phyloP scores from a whole-genome alignment of 53 echinoderm and acorn worm genomes.

The Temnopleurus reevesii region DNA sequence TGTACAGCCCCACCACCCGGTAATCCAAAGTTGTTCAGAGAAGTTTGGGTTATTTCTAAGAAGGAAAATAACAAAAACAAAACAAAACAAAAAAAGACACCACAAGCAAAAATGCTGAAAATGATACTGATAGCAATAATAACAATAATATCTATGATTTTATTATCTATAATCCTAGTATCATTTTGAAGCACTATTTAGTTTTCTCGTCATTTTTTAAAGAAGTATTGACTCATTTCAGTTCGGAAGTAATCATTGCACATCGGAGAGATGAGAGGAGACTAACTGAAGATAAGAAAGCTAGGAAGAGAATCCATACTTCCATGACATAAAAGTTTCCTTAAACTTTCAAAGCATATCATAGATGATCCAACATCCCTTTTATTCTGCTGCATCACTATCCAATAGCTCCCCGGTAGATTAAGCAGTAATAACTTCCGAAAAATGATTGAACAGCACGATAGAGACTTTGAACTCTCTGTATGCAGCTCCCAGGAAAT shows the following conservation, averaged over 20 bases:
- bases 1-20: too few relatives aligned
- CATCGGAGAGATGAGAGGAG: background rate
- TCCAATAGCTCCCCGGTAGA: background rate
- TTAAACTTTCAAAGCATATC: background rate
- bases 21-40: too few relatives aligned
- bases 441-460: background rate
- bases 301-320: constrained; percentile 7
- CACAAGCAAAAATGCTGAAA: too few relatives aligned
- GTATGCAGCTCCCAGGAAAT: background rate
- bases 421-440: constrained; percentile 1
- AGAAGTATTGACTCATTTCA: background rate
- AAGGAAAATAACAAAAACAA: too few relatives aligned
- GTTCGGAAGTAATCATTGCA: background rate
- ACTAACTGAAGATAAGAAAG: background rate
- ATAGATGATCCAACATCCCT: background rate
- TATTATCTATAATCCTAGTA: too few relatives aligned
- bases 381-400: constrained; percentile 27
- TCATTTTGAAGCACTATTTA: background rate
- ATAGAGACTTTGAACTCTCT: too few relatives aligned
- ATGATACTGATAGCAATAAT: too few relatives aligned
- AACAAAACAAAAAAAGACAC: too few relatives aligned
- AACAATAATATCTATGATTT: too few relatives aligned
- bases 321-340: background rate
- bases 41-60: too few relatives aligned
- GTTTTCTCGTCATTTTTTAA: too few relatives aligned